These are phyloP conservation scores for Spondyliosoma cantharus DNA, from an alignment of 2,797 vertebrate genomes.

Conservation along the genomic window DNA sequence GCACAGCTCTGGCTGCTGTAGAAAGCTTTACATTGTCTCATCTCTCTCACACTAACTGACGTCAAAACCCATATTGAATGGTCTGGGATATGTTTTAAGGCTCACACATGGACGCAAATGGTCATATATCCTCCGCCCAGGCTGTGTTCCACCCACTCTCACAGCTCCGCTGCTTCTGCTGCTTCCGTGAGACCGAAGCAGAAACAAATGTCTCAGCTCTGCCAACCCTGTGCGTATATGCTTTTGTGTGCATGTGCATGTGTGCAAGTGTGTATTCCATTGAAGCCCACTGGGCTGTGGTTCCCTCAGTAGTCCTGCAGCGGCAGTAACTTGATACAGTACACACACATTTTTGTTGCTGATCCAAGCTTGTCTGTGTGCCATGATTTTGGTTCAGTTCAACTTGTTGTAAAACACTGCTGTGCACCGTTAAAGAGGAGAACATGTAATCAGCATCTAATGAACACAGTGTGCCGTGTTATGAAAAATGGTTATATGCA, in stretches of 20 bases:
- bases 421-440: conserved; percentile 63
- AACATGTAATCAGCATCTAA: conserved; percentile 70
- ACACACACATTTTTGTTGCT: conserved; percentile 82
- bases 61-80: conserved; percentile 58
- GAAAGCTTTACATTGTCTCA: conserved; percentile 28
- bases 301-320: conserved; percentile 77
- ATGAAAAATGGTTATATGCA: conserved; percentile 50
- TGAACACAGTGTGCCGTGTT: conserved; percentile 57
- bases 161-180: conserved; percentile 57
- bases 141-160: conserved; percentile 59
- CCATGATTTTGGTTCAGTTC: conserved; percentile 70
- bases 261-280: conserved; percentile 52
- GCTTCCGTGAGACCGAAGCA: conserved; percentile 78
- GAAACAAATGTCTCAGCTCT: conserved; percentile 71
- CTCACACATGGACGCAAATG: conserved; percentile 63
- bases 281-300: conserved; percentile 74
- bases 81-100: conserved; percentile 49
- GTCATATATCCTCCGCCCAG: conserved; percentile 49
- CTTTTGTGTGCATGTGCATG: conserved; percentile 32
- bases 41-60: conserved; percentile 47
- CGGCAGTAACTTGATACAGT: conserved; percentile 79
- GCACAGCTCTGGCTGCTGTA: conserved; percentile 20
- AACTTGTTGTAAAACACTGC: conserved; percentile 78
- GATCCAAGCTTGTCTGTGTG: conserved; percentile 79
- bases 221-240: conserved; percentile 64